phyloP scores from a whole-genome alignment of 2,888 invertebrate genomes.

The Rhynchonema sp. region DNA sequence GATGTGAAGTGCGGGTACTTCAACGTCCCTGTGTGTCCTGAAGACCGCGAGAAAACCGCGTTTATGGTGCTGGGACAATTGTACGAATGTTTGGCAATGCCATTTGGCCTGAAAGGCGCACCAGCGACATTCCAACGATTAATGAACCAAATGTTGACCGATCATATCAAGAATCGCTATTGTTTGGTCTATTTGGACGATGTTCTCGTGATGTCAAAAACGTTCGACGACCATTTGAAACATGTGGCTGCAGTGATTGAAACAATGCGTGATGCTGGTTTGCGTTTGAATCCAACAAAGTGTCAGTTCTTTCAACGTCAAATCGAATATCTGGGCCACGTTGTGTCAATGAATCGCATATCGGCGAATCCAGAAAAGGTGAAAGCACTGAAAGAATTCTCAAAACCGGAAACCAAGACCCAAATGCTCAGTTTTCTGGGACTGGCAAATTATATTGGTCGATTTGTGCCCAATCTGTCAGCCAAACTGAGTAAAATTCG shows the following conservation, averaged over 20 bases:
- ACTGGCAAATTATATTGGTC: slow-evolving; percentile 11
- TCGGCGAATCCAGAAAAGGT: slow-evolving; percentile 6
- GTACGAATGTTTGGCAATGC: slow-evolving; percentile 15
- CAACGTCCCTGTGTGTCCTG: slow-evolving; percentile 12
- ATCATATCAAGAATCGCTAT: not conserved
- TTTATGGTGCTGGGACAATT: slow-evolving; percentile 11
- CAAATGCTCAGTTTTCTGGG: slow-evolving; percentile 13
- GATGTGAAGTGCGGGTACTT: slow-evolving; percentile 14
- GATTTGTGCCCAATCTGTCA: slow-evolving; percentile 9
- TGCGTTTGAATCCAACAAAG: slow-evolving; percentile 8
- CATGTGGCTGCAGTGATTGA: slow-evolving; percentile 9
- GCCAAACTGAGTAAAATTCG: not conserved
- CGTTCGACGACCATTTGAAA: slow-evolving; percentile 8
- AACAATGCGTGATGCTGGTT: slow-evolving; percentile 1
- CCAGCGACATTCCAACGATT: slow-evolving; percentile 17
- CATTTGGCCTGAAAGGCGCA: slow-evolving; percentile 15
- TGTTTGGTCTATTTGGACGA: slow-evolving; percentile 15
- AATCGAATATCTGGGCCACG: slow-evolving; percentile 9
- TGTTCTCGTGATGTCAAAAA: slow-evolving; percentile 10
- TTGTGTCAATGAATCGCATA: slow-evolving; percentile 4
- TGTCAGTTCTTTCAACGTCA: slow-evolving; percentile 3
- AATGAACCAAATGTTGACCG: slow-evolving; percentile 10
- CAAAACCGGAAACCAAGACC: slow-evolving; percentile 6
- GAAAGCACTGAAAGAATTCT: slow-evolving; percentile 4
- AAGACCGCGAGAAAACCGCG: slow-evolving; percentile 13